Conservation (phyloP, 2,797 vertebrate genomes). For the Syndactyla subalaris region DNA sequence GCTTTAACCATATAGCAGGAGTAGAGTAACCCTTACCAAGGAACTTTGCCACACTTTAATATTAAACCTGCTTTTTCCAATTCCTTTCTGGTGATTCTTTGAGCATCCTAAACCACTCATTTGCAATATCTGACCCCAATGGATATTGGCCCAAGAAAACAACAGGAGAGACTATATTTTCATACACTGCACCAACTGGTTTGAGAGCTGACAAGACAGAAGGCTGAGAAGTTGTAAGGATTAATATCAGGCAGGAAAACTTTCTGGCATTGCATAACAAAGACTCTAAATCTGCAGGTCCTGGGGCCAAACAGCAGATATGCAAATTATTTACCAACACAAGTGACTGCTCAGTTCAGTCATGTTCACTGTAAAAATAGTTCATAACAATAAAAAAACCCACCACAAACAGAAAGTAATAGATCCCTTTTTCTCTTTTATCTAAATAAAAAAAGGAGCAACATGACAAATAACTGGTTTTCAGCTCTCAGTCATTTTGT, state of each 20-base stretch:
- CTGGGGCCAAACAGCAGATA: not conserved
- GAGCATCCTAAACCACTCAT: not conserved
- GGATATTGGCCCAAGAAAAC: not conserved
- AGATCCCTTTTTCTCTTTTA: not conserved
- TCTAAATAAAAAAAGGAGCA: not conserved
- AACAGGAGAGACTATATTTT: not conserved
- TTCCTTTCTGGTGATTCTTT: not conserved
- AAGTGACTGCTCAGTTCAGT: not conserved
- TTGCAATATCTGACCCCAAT: not conserved
- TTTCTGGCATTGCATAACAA: not conserved
- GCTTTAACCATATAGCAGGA: not conserved
- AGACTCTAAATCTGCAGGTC: not conserved
- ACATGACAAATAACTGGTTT: not conserved
- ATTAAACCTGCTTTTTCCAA: not conserved
- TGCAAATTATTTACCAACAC: not conserved
- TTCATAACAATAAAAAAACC: not conserved
- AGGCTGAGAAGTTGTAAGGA: not conserved
- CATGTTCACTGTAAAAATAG: not conserved
- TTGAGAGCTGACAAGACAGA: not conserved
- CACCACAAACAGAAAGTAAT: not conserved
- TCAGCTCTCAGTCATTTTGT: not conserved
- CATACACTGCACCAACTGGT: not conserved
- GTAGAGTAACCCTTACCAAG: not conserved
- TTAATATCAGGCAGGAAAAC: not conserved
- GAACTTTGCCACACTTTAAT: not conserved